Conservation (phyloP, 2,888 invertebrate species). For the Nomada flava region DNA sequence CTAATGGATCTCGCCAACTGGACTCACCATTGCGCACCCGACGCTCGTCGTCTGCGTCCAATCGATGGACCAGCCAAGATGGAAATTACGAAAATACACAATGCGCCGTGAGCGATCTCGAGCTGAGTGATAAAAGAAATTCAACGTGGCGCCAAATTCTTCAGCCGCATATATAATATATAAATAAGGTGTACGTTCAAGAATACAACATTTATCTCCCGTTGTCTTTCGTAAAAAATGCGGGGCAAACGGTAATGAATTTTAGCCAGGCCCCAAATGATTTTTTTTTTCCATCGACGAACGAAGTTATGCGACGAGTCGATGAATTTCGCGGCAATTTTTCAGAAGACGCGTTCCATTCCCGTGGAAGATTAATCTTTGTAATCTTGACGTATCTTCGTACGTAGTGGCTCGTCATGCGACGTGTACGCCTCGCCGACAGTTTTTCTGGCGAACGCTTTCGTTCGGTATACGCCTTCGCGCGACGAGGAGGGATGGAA, state of each 20-base stretch:
- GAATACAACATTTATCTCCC: neutral
- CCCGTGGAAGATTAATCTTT: constrained; percentile 50
- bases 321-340: constrained; percentile 42
- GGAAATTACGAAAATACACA: constrained; percentile 37
- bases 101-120: neutral
- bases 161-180: too few species aligned
- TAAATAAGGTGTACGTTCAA: neutral
- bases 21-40: constrained; percentile 46
- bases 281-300: neutral
- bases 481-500: constrained; percentile 30
- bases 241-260: neutral
- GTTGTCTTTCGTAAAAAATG: neutral
- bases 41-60: neutral
- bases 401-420: constrained; percentile 46
- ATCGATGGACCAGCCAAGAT: constrained; percentile 32
- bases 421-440: constrained; percentile 53
- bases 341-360: constrained; percentile 22
- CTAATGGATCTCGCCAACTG: constrained; percentile 54
- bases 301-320: neutral
- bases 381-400: constrained; percentile 55
- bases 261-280: neutral
- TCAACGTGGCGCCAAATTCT: neutral
- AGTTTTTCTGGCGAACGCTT: constrained; percentile 61
- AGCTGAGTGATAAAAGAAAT: constrained; percentile 18
- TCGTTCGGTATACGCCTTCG: constrained; percentile 50